Evolutionary conservation across 2,113 vertebrate genomes (phyloP).

Genomic region (Rhagologus leucostigma): DNA sequence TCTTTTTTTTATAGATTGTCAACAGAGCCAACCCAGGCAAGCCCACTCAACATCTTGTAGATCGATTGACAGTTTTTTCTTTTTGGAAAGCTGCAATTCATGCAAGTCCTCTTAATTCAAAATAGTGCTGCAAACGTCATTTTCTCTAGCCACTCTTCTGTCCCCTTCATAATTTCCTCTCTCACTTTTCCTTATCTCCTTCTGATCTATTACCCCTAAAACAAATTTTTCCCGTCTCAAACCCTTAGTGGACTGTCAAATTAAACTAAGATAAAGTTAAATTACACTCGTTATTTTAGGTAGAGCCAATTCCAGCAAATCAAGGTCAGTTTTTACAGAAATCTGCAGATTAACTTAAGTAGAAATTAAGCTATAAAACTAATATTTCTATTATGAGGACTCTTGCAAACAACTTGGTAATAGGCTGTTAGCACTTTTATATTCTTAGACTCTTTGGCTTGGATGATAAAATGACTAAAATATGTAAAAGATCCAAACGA

Average conservation of each 20-base stretch:
- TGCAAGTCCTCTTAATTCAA: neutral
- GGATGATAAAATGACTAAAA: constrained; percentile 59
- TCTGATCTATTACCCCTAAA: neutral
- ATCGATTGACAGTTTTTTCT: neutral
- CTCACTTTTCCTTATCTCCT: neutral
- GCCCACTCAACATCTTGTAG: neutral
- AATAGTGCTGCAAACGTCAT: neutral
- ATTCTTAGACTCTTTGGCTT: constrained; percentile 45
- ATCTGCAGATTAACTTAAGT: constrained; percentile 37
- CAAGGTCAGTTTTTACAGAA: neutral
- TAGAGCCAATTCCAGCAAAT: neutral
- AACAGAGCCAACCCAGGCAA: neutral
- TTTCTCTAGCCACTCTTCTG: neutral
- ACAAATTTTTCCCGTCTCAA: neutral
- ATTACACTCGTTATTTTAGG: constrained; percentile 9
- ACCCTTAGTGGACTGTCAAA: neutral
- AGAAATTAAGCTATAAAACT: constrained; percentile 12
- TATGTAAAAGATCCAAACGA: constrained; percentile 54
- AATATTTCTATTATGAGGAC: constrained; percentile 11
- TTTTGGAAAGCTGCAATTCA: neutral
- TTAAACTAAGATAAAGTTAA: neutral
- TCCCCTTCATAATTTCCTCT: neutral
- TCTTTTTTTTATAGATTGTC: no score
- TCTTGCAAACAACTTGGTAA: constrained; percentile 48
- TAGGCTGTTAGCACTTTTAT: constrained; percentile 52